Evolutionary conservation across 1,140 invertebrate genomes (phyloP).

Genomic region (Diprion similis): DNA sequence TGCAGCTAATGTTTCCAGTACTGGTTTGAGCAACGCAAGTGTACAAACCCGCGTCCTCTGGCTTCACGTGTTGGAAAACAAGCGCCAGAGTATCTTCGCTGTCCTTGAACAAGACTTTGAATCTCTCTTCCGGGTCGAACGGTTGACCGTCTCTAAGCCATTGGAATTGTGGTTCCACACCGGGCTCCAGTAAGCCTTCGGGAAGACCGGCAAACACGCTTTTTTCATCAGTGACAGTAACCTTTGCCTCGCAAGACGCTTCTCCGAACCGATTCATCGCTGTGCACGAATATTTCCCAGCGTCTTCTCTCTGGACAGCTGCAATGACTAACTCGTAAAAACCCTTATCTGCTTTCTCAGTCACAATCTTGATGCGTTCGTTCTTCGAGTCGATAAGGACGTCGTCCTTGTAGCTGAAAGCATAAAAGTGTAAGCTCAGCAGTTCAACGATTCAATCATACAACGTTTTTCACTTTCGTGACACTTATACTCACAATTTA

Average conservation of each 20-base stretch:
- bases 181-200: conserved; percentile 72
- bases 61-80: conserved; percentile 92
- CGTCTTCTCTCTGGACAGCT: conserved; percentile 80
- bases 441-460: conserved; percentile 15
- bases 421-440: conserved; percentile 29
- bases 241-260: conserved; percentile 74
- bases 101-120: conserved; percentile 91
- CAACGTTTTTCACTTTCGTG: conserved; percentile 18
- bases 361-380: conserved; percentile 76
- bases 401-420: conserved; percentile 82
- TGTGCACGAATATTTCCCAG: conserved; percentile 87
- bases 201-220: conserved; percentile 78
- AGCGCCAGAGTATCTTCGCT: conserved; percentile 91
- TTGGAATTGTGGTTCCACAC: conserved; percentile 81
- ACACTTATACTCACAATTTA: conserved; percentile 76
- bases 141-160: conserved; percentile 91
- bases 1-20: conserved; percentile 91
- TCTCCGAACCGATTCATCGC: conserved; percentile 87
- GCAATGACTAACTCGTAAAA: conserved; percentile 91
- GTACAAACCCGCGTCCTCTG: conserved; percentile 92
- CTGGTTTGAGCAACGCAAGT: conserved; percentile 94
- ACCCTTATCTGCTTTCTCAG: conserved; percentile 79
- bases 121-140: conserved; percentile 91
- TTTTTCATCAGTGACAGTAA: conserved; percentile 86
- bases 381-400: conserved; percentile 72